Evolutionary conservation across 2,113 vertebrate species (phyloP).

Genomic region (Blennius ocellaris): DNA sequence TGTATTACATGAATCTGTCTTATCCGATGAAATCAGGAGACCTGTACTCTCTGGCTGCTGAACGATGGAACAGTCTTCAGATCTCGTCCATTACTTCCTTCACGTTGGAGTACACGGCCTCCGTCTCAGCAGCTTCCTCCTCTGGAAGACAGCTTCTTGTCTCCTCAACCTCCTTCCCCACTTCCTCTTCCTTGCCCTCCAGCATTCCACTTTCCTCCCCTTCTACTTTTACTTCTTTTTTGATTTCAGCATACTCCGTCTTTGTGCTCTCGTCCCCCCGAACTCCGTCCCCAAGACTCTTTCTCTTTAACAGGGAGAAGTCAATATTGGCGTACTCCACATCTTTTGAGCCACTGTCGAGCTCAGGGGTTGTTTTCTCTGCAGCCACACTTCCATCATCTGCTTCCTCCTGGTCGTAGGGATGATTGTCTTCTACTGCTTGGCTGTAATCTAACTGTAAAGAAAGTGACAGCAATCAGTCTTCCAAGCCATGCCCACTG

Average conservation of each 20-base stretch:
- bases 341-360: slow-evolving; percentile 14
- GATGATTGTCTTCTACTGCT: slow-evolving; percentile 27
- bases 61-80: slow-evolving; percentile 1
- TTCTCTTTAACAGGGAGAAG: slow-evolving; percentile 64
- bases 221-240: slow-evolving; percentile 9
- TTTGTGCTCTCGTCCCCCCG: slow-evolving; percentile 10
- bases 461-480: background rate
- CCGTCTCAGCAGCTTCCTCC: slow-evolving; percentile 19
- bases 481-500: too few species aligned
- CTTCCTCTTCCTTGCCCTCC: slow-evolving; percentile 36
- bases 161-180: background rate
- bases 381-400: background rate
- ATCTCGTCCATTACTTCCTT: slow-evolving; percentile 31
- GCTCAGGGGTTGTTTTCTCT: slow-evolving; percentile 1
- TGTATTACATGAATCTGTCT: background rate
- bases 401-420: background rate
- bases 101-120: slow-evolving; percentile 53
- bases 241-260: slow-evolving; percentile 75
- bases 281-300: background rate
- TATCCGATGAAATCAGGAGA: background rate
- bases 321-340: slow-evolving; percentile 75
- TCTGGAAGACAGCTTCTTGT: background rate
- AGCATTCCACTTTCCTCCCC: background rate
- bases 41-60: background rate
- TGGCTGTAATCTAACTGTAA: slow-evolving; percentile 42